Conservation (phyloP, 2,797 vertebrate genomes). For the Megalops cyprinoides region DNA sequence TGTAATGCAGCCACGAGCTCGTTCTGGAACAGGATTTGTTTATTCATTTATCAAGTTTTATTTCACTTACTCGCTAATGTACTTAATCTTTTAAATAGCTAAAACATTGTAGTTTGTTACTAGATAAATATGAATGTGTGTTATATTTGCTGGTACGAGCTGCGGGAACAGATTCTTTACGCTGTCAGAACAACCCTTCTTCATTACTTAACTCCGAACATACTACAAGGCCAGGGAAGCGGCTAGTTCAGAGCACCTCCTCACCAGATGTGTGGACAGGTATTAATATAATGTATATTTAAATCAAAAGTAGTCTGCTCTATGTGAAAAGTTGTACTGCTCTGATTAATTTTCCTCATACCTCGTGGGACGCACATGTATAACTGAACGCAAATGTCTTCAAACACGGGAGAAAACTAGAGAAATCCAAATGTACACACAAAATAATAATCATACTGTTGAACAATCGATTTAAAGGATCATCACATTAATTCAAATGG, state of each 20-base stretch:
- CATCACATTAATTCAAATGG: not conserved
- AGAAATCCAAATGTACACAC: not conserved
- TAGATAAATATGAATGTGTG: conserved; percentile 47
- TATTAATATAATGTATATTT: not conserved
- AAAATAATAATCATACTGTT: not conserved
- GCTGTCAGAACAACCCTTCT: not conserved
- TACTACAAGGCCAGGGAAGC: not conserved
- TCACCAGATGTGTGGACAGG: not conserved
- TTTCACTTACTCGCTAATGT: conserved; percentile 22
- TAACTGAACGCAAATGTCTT: not conserved
- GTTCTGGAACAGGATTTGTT: conserved; percentile 42
- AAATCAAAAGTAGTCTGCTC: not conserved
- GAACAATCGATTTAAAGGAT: not conserved
- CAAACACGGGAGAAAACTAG: not conserved
- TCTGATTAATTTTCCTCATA: not conserved
- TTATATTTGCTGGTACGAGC: conserved; percentile 17
- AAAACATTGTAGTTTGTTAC: conserved; percentile 40
- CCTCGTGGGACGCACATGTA: not conserved
- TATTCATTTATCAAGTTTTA: conserved; percentile 44
- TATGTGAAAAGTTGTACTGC: not conserved
- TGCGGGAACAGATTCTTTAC: conserved; percentile 23
- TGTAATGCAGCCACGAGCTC: conserved; percentile 28
- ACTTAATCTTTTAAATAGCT: conserved; percentile 43
- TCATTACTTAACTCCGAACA: conserved; percentile 15
- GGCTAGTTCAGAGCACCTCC: not conserved